A percentile compares a stretch with the other conserved stretches of the same genome.
Conservation (phyloP, 2,797 vertebrate genomes). For the Alfaro cultratus region DNA sequence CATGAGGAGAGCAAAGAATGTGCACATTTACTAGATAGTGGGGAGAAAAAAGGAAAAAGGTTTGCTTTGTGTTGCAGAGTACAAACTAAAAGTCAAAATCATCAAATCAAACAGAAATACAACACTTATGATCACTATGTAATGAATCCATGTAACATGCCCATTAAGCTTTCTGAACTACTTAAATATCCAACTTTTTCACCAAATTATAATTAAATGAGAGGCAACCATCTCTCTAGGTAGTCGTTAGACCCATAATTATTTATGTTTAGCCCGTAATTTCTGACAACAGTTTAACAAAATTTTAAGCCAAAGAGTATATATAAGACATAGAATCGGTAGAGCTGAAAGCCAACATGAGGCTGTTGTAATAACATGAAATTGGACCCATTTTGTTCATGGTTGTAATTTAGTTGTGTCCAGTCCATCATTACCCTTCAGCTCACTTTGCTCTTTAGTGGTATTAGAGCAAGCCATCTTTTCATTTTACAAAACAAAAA, state of each 20-base stretch:
- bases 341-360: slow-evolving; percentile 3
- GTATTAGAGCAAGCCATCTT: neutral
- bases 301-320: neutral
- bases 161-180: neutral
- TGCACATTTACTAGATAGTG: neutral
- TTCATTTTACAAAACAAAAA: neutral
- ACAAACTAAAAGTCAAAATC: neutral
- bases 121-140: neutral
- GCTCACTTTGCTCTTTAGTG: neutral
- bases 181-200: neutral
- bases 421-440: neutral
- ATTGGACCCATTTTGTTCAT: neutral
- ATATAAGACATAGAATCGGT: neutral
- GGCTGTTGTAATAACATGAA: neutral
- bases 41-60: neutral
- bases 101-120: neutral
- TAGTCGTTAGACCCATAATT: neutral
- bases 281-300: neutral
- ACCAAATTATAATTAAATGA: neutral
- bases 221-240: neutral
- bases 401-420: neutral
- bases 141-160: neutral
- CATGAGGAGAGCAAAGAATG: neutral
- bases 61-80: neutral
- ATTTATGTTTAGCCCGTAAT: neutral